A percentile compares a stretch with the other conserved stretches of the same genome.
These are phyloP conservation scores for Otus sunia DNA, from an alignment of 2,113 vertebrate genomes.

Conservation along the genomic window DNA sequence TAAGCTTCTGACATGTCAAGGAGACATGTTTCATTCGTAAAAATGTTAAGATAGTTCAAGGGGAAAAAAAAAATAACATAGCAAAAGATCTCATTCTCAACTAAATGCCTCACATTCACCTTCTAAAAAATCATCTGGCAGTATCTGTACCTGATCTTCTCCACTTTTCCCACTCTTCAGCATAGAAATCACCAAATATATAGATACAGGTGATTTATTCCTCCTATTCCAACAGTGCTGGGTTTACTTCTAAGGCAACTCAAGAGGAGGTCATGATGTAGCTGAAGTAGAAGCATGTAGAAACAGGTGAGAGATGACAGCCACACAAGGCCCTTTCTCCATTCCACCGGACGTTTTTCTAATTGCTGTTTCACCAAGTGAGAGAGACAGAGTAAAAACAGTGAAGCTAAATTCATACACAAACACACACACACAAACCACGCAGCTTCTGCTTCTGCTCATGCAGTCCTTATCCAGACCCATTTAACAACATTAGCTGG, in stretches of 20 bases:
- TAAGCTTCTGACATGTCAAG: not conserved
- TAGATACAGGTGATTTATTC: not conserved
- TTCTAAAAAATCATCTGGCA: not conserved
- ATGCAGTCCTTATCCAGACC: not conserved
- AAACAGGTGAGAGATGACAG: not conserved
- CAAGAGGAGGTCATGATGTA: not conserved
- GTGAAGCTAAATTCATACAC: not conserved
- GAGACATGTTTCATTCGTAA: not conserved
- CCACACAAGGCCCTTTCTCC: not conserved
- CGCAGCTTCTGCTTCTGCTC: conserved; percentile 9
- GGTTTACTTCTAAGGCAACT: not conserved
- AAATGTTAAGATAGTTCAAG: not conserved
- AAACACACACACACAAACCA: not conserved
- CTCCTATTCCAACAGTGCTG: not conserved
- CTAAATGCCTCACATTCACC: not conserved
- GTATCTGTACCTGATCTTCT: not conserved
- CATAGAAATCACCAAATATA: not conserved
- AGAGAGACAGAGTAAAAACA: not conserved
- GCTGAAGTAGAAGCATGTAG: not conserved
- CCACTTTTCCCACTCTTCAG: not conserved
- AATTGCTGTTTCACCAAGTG: not conserved
- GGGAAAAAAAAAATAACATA: not conserved
- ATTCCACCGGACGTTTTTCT: not conserved
- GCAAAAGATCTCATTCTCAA: not conserved
- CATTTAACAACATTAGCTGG: conserved; percentile 16